A percentile compares a stretch with the other conserved stretches of the same genome.
Evolutionary conservation across 2,888 invertebrate genomes (phyloP).

Genomic region (Mesoligia furuncula): DNA sequence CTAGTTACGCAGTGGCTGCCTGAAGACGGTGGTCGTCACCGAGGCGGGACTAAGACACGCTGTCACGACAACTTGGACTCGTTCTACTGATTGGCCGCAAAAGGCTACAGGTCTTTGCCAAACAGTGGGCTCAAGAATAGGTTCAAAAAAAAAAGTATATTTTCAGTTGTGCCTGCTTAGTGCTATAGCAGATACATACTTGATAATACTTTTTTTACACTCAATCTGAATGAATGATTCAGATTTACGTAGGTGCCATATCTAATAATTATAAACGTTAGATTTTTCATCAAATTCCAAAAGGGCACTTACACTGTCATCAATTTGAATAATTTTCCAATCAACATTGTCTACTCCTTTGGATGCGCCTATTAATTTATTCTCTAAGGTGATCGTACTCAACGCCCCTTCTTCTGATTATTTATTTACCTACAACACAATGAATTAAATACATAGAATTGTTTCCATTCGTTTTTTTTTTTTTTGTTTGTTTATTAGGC

Average conservation of each 20-base stretch:
- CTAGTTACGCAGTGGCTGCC: background rate
- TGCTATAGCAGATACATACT: background rate
- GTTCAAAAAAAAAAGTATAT: background rate
- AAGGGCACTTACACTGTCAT: background rate
- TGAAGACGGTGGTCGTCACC: background rate
- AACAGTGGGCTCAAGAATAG: too few species aligned
- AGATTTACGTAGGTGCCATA: too few species aligned
- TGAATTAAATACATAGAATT: constrained; percentile 4
- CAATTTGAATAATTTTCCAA: background rate
- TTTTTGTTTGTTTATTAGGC: background rate
- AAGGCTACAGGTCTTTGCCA: background rate
- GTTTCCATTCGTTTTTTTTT: background rate
- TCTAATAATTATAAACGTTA: background rate
- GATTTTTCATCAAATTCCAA: background rate
- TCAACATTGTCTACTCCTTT: background rate
- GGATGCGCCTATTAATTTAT: background rate
- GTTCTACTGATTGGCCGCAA: background rate
- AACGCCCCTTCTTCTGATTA: background rate
- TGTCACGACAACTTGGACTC: too few species aligned
- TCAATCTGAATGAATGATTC: too few species aligned
- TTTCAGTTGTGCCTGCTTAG: background rate
- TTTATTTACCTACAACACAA: background rate
- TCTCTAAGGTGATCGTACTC: constrained; percentile 9
- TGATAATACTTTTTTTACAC: background rate
- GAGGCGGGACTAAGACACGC: background rate